Percentiles rank a stretch among this genome's conserved stretches.
Evolutionary conservation across 2,888 invertebrate species (phyloP).

Genomic region (Eucera pruinosa): DNA sequence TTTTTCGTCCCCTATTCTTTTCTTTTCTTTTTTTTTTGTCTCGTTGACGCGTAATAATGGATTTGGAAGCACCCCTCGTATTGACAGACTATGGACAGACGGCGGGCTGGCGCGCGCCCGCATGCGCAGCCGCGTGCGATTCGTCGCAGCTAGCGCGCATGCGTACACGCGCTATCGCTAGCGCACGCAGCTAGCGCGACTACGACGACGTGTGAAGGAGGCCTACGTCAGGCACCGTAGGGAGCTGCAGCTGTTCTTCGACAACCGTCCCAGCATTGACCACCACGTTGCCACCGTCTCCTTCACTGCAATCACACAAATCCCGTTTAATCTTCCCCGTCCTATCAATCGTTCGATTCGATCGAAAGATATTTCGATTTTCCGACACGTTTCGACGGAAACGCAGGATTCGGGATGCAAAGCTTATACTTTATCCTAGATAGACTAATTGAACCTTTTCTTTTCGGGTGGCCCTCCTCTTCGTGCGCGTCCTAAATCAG

Average conservation of each 20-base stretch:
- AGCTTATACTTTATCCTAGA: not conserved
- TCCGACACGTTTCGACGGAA: too few species aligned
- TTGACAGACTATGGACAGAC: constrained; percentile 68
- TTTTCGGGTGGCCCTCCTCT: not conserved
- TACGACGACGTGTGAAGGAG: constrained; percentile 76
- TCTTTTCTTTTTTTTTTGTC: not conserved
- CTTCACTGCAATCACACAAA: constrained; percentile 85
- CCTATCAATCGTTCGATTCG: not conserved
- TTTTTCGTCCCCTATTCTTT: not conserved
- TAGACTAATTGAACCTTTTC: too few species aligned
- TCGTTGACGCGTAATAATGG: constrained; percentile 42
- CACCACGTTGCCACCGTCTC: constrained; percentile 86
- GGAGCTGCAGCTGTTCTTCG: constrained; percentile 77
- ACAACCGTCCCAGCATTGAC: constrained; percentile 79
- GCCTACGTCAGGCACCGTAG: constrained; percentile 83
- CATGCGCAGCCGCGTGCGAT: constrained; percentile 33
- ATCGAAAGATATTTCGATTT: too few species aligned
- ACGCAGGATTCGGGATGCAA: not conserved
- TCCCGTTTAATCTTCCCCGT: not conserved
- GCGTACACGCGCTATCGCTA: constrained; percentile 46
- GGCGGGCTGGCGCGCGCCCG: constrained; percentile 45
- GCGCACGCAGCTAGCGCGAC: constrained; percentile 58
- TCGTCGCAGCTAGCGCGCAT: constrained; percentile 31
- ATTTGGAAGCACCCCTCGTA: constrained; percentile 69
- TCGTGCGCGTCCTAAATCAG: constrained; percentile 2